Percentiles rank a stretch among this genome's conserved stretches.
Conservation (phyloP, 2,113 vertebrate species). For the Xenotilapia caudafasciata region DNA sequence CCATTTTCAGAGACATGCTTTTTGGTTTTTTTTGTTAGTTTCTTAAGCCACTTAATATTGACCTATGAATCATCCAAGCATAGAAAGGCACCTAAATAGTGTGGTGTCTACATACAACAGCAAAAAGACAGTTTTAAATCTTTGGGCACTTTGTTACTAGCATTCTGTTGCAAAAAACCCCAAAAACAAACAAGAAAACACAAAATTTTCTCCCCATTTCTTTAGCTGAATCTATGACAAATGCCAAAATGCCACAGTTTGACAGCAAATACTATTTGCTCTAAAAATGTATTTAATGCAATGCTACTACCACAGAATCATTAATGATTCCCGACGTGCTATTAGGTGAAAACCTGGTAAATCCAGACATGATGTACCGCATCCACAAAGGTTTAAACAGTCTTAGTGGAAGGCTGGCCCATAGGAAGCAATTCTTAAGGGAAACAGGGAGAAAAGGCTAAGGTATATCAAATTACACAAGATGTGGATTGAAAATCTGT, state of each 20-base stretch:
- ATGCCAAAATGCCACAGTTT: neutral
- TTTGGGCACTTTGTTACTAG: neutral
- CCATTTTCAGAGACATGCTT: neutral
- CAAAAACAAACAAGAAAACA: neutral
- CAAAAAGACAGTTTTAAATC: neutral
- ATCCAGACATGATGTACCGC: neutral
- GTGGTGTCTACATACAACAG: neutral
- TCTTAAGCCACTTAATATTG: neutral
- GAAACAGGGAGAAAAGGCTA: neutral
- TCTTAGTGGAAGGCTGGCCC: neutral
- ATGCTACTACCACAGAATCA: neutral
- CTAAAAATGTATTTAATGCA: neutral
- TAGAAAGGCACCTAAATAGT: neutral
- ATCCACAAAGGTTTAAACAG: neutral
- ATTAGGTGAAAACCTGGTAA: neutral
- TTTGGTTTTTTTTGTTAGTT: rapidly evolving
- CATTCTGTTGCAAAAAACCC: rapidly evolving
- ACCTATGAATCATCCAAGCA: neutral
- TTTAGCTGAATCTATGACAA: neutral
- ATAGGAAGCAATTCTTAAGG: neutral
- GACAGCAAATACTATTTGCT: neutral
- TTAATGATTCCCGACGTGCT: neutral
- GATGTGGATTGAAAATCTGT: neutral
- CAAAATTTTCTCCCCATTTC: neutral
- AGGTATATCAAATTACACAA: neutral